Evolutionary conservation across 2,113 vertebrate species (phyloP), one percentile per base, ranked within the genome.

Genomic region (Crotalus viridis): DNA sequence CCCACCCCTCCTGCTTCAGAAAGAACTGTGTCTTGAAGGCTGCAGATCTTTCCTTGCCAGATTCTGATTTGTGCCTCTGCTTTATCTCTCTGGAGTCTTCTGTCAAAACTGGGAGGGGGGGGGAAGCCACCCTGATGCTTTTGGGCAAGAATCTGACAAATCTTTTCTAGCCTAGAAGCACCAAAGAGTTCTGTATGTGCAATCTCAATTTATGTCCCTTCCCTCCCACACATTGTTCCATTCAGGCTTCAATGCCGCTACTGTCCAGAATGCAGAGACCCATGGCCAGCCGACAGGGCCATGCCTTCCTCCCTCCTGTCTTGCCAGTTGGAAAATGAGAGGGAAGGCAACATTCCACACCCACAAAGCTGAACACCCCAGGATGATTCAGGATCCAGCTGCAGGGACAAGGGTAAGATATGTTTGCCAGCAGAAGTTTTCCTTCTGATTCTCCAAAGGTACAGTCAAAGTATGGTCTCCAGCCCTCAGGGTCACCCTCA

Each of bases 311-410:
- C 43, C 87, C 26, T 85, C 56, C 85, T 87, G 46, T 48, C 87
- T 24, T 19, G 74, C 6, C 46, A 3, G 87, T 57, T 64, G n/a
- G 28, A 74, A 59, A 89, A 85, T 9, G 69, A 93, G 90, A 89
- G 24, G 55, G 93, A 91, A 86, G 51, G 92, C 89, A 87, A 93
- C 90, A 93, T 93, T 93, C 93, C 74, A 48, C 90, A 64, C 93
- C 93, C 93, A 93, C 90, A 85, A 61, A 52, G 69, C 48, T 87
- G 56, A 93, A 81, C 87, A n/a, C 64, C 24, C 90, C 26, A n/a
- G 55, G 52, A 93, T 90, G 51, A 90, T 21, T 52, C 56, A 55
- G 93, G 87, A 55, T 51, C 54, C 64, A 59, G 54, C 87, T 51
- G 10, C 43, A 43, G 46, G 48, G n/a, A 54, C 0, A 28, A 15